phyloP scores from a whole-genome alignment of 2,888 invertebrate species.

The Lacanobia wlatinum region DNA sequence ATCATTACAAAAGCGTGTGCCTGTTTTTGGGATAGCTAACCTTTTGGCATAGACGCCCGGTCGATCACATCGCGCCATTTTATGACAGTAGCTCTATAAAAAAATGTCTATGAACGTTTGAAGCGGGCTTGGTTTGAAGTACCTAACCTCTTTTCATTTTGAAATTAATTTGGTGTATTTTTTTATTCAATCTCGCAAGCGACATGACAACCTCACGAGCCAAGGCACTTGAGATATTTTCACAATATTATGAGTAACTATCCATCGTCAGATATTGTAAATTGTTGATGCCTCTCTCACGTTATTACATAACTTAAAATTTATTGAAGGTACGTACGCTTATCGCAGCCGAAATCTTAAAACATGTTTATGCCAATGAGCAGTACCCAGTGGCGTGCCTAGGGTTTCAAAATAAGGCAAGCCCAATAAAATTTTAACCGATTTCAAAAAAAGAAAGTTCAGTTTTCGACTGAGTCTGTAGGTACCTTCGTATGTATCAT shows the following conservation, averaged over 20 bases:
- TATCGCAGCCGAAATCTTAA: constrained; percentile 47
- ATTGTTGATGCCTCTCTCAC: background rate
- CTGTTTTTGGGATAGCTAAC: constrained; percentile 42
- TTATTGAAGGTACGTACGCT: background rate
- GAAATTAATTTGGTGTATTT: background rate
- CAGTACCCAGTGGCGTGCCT: too few relatives aligned
- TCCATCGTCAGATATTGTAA: background rate
- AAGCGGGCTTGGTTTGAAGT: background rate
- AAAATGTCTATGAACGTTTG: constrained; percentile 14
- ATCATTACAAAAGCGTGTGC: background rate
- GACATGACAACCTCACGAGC: background rate
- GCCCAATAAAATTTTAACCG: too few relatives aligned
- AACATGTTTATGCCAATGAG: constrained; percentile 28
- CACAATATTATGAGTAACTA: background rate
- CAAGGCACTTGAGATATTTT: background rate
- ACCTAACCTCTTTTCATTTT: background rate
- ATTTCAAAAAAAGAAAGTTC: too few relatives aligned
- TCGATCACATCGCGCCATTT: background rate
- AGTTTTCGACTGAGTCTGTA: too few relatives aligned
- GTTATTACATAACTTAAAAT: constrained; percentile 1
- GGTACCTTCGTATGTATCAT: too few relatives aligned
- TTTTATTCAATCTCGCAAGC: background rate
- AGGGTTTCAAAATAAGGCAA: too few relatives aligned
- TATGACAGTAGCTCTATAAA: background rate
- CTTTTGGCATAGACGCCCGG: constrained; percentile 6